Base-by-base conservation (phyloP, 2,888 invertebrate species). In the Anthoptus insignis region DNA sequence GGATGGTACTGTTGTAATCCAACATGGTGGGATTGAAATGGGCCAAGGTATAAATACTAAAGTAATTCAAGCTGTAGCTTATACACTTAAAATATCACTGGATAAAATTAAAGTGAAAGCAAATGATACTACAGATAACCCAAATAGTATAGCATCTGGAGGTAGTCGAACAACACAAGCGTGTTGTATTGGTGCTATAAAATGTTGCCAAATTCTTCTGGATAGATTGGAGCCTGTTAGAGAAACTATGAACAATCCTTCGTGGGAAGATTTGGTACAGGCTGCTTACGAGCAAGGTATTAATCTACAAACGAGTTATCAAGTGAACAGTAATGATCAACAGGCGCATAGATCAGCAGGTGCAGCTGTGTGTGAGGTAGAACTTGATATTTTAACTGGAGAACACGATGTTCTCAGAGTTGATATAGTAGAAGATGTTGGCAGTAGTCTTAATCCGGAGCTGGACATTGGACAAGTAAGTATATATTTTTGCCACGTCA, bases 21-120 rank as follows among this genome's bases (percentile, higher is more conserved):
- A 94, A 1, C 96, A 96, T 72, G 95, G 95, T 11, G 96, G 95
- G 3, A 86, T 95, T 59, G 96, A 96, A 88, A 94, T 95, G 81
- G 97, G 97, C 0, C 97, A 97, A 90, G 97, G 97, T 5, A 93
- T 97, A 56, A 96, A 97, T 70, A 97, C 97, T 0, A 97, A 97
- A 93, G 95, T 94, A 0, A 94, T 95, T 1, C 97, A 97, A 90
- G 95, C 96, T 0, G 95, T 94, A 56, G 97, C 97, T 0, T 94
- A 96, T 73, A 91, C 93, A 0, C 83, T 97, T 11, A 95, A 95
- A 6, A 94, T 97, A 65, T 94, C 95, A 0, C 66, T 96, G 49
- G 91, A 94, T 0, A 87, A 93, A 79, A 87, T 97, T 7, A 88
- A 85, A 19, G 90, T 96, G 0, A 95, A 95, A 78, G 92, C 95